Evolutionary conservation across 1,140 invertebrate species (phyloP), one percentile per base, ranked within the genome.

Genomic region (Arctopsyche grandis): DNA sequence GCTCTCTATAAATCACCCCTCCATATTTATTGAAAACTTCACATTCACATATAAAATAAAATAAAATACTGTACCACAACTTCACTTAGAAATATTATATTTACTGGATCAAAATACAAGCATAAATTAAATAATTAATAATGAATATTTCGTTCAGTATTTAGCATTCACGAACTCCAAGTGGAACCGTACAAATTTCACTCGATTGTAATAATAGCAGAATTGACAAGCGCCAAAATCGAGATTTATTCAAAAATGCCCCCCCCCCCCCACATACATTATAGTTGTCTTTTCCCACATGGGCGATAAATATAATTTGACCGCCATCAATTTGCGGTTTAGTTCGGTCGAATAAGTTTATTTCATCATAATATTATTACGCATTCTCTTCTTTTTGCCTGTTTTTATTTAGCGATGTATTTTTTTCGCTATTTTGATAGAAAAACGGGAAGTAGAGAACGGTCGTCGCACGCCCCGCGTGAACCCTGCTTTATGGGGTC

Each of bases 401-500:
- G 48, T 52, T 14, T 52, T 52, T 52, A 52, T 52, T 38, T 38
- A 38, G 29, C 29, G n/a, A n/a, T 71, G 16, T 5, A 3, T 44
- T 46, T 44, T 71, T 48, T 71, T 48, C 44, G 12, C 16, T 71
- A 5, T 71, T 71, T 71, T 44, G 43, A 38, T 12, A 12, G 10
- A 46, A 46, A 71, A 46, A 71, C 12, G 12, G 26, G 69, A 71
- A 71, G 19, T 71, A 12, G 10, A 79, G 69, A 46, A 79, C 21
- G 5, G 14, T 38, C 38, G 56, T 63, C 76, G 9, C 70, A 77
- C 77, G 46, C 77, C 77, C 80, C 71, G 69, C 69, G 66, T 69
- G 76, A 46, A 77, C 71, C 80, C 46, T 69, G 69, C 26, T 80
- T 77, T 81, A 78, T 81, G 77, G 76, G n/a, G 63, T 74, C 71